These are phyloP conservation scores for Plodia interpunctella DNA, from an alignment of 1,140 invertebrate genomes.

Conservation along the genomic window DNA sequence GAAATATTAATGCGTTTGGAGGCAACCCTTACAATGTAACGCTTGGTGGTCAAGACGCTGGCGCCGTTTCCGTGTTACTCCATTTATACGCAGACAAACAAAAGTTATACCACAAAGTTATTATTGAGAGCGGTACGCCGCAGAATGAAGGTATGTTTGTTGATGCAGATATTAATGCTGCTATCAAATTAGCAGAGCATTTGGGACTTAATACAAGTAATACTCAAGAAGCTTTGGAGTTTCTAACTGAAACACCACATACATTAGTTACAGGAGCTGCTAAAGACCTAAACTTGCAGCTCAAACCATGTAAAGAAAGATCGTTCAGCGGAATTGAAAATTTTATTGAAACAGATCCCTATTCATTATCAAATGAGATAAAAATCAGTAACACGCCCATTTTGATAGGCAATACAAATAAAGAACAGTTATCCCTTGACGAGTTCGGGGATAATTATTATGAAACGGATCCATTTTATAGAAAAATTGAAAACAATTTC, in stretches of 20 bases:
- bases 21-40: slow-evolving; percentile 81
- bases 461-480: slow-evolving; percentile 49
- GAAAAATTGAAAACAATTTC: slow-evolving; percentile 48
- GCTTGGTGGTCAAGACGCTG: slow-evolving; percentile 55
- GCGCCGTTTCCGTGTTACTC: slow-evolving; percentile 48
- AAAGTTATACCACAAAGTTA: slow-evolving; percentile 59
- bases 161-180: slow-evolving; percentile 43
- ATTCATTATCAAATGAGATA: slow-evolving; percentile 41
- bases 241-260: slow-evolving; percentile 37
- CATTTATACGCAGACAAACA: slow-evolving; percentile 57
- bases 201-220: slow-evolving; percentile 51
- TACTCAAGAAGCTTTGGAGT: slow-evolving; percentile 47
- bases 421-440: slow-evolving; percentile 32
- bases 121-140: slow-evolving; percentile 58
- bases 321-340: slow-evolving; percentile 60
- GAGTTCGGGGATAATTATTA: slow-evolving; percentile 38
- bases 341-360: slow-evolving; percentile 55
- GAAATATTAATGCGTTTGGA: slow-evolving; percentile 83
- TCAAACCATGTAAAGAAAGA: slow-evolving; percentile 56
- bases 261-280: slow-evolving; percentile 46
- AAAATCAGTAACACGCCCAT: slow-evolving; percentile 57
- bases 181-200: slow-evolving; percentile 50
- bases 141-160: slow-evolving; percentile 51
- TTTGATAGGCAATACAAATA: slow-evolving; percentile 55
- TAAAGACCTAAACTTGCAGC: slow-evolving; percentile 37